Evolutionary conservation across 2,888 invertebrate genomes (phyloP).

Genomic region (Morinoia aosen): DNA sequence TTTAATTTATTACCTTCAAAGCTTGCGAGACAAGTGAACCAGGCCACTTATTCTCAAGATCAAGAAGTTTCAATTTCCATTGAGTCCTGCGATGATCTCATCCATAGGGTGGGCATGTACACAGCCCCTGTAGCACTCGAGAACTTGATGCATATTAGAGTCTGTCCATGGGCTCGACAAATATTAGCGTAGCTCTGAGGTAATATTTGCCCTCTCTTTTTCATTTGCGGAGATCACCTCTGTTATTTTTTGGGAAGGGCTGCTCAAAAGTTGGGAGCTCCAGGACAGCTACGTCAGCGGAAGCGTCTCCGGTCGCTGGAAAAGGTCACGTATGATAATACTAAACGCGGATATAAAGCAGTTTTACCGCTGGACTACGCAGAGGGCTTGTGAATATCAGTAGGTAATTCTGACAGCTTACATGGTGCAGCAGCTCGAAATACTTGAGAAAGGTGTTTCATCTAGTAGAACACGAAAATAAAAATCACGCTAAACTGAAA

Average conservation of each 20-base stretch:
- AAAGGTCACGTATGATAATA: not conserved
- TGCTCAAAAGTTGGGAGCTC: not conserved
- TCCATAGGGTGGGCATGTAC: not conserved
- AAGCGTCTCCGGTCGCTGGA: not conserved
- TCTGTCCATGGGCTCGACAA: slow-evolving; percentile 41
- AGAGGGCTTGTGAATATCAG: not conserved
- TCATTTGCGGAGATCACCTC: slow-evolving; percentile 36
- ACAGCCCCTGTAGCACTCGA: not conserved
- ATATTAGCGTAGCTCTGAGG: slow-evolving; percentile 42
- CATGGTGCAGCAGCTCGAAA: not conserved
- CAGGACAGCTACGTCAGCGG: not conserved
- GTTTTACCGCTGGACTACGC: not conserved
- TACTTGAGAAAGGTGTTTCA: not conserved
- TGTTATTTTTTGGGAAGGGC: not conserved
- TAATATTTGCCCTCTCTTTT: slow-evolving; percentile 46
- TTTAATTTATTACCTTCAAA: not conserved
- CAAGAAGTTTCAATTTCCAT: not conserved
- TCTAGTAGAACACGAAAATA: not conserved
- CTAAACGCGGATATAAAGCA: not conserved
- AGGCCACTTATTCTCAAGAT: not conserved
- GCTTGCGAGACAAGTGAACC: not conserved
- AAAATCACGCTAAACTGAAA: not conserved
- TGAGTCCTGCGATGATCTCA: not conserved
- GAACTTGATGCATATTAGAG: slow-evolving; percentile 47
- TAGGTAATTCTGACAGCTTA: not conserved